A percentile compares a stretch with the other conserved stretches of the same genome.
These are phyloP conservation scores for Rachycentron canadum DNA, from an alignment of 2,797 vertebrate species.

Conservation along the genomic window DNA sequence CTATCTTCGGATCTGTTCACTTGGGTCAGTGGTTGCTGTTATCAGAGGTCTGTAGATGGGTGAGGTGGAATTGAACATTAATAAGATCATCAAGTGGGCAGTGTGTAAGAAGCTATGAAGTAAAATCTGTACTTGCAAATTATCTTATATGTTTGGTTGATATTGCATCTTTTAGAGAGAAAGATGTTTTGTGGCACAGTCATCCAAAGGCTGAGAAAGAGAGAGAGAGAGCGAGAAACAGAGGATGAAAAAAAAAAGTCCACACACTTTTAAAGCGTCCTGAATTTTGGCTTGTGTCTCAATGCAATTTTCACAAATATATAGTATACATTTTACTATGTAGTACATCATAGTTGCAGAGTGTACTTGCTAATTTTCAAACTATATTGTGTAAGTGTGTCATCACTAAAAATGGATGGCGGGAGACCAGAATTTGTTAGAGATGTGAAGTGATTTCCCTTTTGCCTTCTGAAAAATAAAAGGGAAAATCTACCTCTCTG, in stretches of 20 bases:
- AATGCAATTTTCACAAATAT: conserved; percentile 38
- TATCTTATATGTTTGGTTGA: not conserved
- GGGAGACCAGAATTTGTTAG: conserved; percentile 56
- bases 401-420: conserved; percentile 34
- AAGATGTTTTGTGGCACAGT: conserved; percentile 10
- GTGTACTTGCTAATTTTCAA: conserved; percentile 42
- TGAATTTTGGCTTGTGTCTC: conserved; percentile 30
- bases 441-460: conserved; percentile 69
- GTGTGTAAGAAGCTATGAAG: not conserved
- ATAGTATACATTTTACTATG: conserved; percentile 27
- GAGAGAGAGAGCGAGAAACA: not conserved
- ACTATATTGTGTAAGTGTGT: conserved; percentile 52
- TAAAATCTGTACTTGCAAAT: not conserved
- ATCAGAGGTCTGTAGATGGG: not conserved
- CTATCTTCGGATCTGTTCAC: not conserved
- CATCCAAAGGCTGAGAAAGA: not conserved
- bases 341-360: conserved; percentile 45
- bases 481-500: conserved; percentile 80
- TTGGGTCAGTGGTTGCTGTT: not conserved
- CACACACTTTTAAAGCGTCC: conserved; percentile 20
- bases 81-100: not conserved
- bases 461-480: conserved; percentile 69
- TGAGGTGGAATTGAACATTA: conserved; percentile 2
- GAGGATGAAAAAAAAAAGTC: conserved; percentile 2
- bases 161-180: conserved; percentile 3